phyloP scores from a whole-genome alignment of 2,797 vertebrate species.

The Cirrhinus molitorella region DNA sequence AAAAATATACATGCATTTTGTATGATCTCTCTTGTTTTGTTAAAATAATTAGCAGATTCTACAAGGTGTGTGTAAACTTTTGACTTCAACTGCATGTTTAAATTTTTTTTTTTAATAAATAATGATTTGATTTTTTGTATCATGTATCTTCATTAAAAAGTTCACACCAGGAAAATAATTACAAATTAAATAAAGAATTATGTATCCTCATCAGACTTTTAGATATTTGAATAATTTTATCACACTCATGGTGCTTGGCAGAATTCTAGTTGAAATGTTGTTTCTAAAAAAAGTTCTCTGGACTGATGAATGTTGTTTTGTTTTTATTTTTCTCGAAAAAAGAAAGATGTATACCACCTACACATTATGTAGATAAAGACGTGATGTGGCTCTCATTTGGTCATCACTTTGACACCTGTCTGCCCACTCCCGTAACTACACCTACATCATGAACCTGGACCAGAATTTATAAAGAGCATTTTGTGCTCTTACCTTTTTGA shows the following conservation, averaged over 20 bases:
- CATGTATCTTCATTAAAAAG: background rate
- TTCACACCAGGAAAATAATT: background rate
- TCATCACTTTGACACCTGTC: constrained; percentile 23
- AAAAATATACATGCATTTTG: too few relatives aligned
- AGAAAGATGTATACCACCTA: background rate
- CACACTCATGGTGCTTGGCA: background rate
- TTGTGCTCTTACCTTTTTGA: background rate
- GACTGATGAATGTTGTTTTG: background rate
- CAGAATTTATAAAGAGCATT: background rate
- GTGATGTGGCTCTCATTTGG: constrained; percentile 14
- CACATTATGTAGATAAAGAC: background rate
- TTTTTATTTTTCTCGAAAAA: background rate
- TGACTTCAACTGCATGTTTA: too few relatives aligned
- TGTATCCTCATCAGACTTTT: background rate
- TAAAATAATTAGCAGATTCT: too few relatives aligned
- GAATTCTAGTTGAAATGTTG: background rate
- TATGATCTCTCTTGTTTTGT: too few relatives aligned
- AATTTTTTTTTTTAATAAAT: background rate
- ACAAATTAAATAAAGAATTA: background rate
- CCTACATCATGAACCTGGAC: background rate
- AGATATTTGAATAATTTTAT: background rate
- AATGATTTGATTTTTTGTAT: background rate
- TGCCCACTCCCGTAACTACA: constrained; percentile 17
- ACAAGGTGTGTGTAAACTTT: too few relatives aligned
- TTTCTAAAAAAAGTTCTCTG: background rate